Percentiles rank a stretch among this genome's conserved stretches.
Evolutionary conservation across 2,888 invertebrate species (phyloP).

Genomic region (Halictus quadricinctus): DNA sequence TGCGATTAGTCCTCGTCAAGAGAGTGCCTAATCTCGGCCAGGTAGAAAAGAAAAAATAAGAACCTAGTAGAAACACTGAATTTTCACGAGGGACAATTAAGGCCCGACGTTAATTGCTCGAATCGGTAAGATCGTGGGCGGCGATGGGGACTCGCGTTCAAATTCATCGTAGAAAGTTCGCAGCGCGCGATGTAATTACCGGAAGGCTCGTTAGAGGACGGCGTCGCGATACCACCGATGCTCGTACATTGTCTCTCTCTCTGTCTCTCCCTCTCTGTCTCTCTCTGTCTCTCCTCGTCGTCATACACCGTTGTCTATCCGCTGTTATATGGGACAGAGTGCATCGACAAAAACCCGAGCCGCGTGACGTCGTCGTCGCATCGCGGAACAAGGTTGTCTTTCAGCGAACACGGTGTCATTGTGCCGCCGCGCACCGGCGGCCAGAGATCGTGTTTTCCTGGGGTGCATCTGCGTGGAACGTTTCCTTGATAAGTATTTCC

Average conservation of each 20-base stretch:
- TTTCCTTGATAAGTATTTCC: conserved; percentile 13
- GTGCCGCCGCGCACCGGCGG: not conserved
- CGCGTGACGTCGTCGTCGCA: conserved; percentile 5
- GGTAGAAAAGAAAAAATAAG: not conserved
- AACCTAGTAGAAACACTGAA: not conserved
- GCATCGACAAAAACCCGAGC: conserved; percentile 28
- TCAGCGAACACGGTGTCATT: conserved; percentile 18
- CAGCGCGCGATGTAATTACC: conserved; percentile 47
- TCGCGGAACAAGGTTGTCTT: conserved; percentile 23
- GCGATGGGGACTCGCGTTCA: not conserved
- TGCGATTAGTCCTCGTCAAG: not conserved
- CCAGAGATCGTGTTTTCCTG: conserved; percentile 4
- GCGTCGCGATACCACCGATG: conserved; percentile 34
- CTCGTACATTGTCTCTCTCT: not conserved
- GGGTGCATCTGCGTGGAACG: conserved; percentile 8
- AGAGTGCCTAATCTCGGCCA: not conserved
- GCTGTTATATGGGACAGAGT: conserved; percentile 22
- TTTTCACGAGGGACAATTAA: not conserved
- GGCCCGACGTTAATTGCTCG: not conserved
- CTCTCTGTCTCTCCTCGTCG: conserved; percentile 15
- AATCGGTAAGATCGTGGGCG: not conserved
- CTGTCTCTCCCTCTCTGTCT: not conserved
- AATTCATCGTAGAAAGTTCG: conserved; percentile 35
- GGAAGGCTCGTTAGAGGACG: conserved; percentile 56
- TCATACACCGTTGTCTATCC: conserved; percentile 25